Base-by-base conservation (phyloP, 2,888 invertebrate species). In the Horisme vitalbata region DNA sequence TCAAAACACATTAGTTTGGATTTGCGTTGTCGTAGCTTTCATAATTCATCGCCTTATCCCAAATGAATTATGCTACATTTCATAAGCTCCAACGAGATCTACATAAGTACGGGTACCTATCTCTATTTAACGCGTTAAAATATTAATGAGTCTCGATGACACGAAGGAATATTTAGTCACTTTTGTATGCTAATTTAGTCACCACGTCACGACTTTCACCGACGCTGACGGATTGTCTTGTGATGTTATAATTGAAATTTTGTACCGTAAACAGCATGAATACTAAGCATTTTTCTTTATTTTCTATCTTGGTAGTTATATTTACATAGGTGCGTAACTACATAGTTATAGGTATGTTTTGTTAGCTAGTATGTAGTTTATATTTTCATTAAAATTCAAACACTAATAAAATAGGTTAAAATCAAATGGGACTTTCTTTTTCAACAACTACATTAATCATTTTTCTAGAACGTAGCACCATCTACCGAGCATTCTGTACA, bases 151-250 rank as follows among this genome's bases (percentile, higher is more conserved):
- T 32, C 52, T 55, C 43, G 56, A 56, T 59, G 71, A 67, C 67
- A 66, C 58, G 55, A 61, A 54, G 46, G 41, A 47, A 57, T 60
- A 55, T 52, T 33, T 59, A 59, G 61, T 59, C 61, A 78, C 80
- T 79, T 82, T 83, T 82, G 82, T 82, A 82, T 82, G 82, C 57
- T 79, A 83, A 82, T 80, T 68, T 18, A 18, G 67, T 49, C 52
- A 68, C 67, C 48, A 45, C 48, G 34, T 45, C 62, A 61, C 55
- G 41, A 28, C 12, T 28, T 45, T 37, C 28, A 38, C 45, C 39
- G 38, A 34, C 34, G 26, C 30, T 13, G 15, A 15, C 12, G n/a
- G 2, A 9, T 7, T 18, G 18, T 6, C 18, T 18, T 18, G 18
- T n/a, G n/a, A n/a, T n/a, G n/a, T n/a, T n/a, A n/a, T n/a, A n/a